Evolutionary conservation across 2,888 invertebrate genomes (phyloP).

Genomic region (Phytoseiulus persimilis): DNA sequence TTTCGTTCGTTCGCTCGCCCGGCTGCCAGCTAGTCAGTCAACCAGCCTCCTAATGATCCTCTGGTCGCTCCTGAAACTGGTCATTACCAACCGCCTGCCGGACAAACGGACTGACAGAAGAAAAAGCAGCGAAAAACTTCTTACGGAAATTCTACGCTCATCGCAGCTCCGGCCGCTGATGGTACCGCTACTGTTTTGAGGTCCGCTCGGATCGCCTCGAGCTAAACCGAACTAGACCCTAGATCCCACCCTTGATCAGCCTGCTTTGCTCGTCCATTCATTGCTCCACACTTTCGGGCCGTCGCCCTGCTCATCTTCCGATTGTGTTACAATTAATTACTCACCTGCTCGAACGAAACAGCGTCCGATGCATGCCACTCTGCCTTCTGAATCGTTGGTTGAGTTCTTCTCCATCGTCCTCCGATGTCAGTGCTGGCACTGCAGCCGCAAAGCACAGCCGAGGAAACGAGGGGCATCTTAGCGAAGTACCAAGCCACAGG

Average conservation of each 20-base stretch:
- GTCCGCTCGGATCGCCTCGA: background rate
- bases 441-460: background rate
- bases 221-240: background rate
- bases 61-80: slow-evolving; percentile 5
- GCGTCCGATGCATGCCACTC: too few relatives aligned
- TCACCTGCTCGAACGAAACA: background rate
- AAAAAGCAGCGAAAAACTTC: background rate
- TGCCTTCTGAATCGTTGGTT: too few relatives aligned
- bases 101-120: background rate
- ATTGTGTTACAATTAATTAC: background rate
- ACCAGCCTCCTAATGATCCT: slow-evolving; percentile 5
- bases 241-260: background rate
- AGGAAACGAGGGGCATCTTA: background rate
- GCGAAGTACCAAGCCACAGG: too few relatives aligned
- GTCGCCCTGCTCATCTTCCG: background rate
- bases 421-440: background rate
- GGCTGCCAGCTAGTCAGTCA: slow-evolving; percentile 17
- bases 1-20: slow-evolving; percentile 1
- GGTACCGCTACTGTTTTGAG: background rate
- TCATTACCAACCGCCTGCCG: background rate
- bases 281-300: background rate
- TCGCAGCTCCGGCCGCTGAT: background rate
- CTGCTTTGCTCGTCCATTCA: background rate
- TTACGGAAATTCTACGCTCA: background rate
- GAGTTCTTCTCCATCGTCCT: background rate